Evolutionary conservation across 2,797 vertebrate species (phyloP).

Genomic region (Mormyrops attenuatus): DNA sequence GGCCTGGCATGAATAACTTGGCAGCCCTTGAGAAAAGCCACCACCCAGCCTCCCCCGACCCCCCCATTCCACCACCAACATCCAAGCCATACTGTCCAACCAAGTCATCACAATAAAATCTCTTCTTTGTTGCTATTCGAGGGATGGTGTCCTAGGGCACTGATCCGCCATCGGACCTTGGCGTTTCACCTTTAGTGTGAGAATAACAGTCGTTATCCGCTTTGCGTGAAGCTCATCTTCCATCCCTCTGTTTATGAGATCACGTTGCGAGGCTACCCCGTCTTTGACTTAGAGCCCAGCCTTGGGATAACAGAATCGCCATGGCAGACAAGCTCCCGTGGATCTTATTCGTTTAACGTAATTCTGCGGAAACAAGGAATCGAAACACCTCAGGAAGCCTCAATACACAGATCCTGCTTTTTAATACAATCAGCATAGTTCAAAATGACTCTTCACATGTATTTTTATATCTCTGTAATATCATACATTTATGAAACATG

Average conservation of each 20-base stretch:
- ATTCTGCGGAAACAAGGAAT: not conserved
- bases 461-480: not conserved
- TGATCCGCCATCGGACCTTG: not conserved
- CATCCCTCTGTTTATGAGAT: not conserved
- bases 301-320: constrained; percentile 6
- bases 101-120: not conserved
- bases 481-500: not conserved
- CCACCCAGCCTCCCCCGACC: not conserved
- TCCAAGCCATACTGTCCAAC: not conserved
- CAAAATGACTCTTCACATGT: not conserved
- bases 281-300: not conserved
- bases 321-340: not conserved
- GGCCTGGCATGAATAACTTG: constrained; percentile 2
- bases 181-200: not conserved
- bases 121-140: not conserved
- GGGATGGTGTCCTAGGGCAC: not conserved
- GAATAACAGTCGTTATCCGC: not conserved
- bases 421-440: constrained; percentile 1
- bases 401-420: not conserved
- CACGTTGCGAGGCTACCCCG: not conserved
- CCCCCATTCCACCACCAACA: not conserved
- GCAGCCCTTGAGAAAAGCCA: constrained; percentile 12
- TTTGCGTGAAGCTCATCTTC: not conserved
- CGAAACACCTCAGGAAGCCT: not conserved
- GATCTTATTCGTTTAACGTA: constrained; percentile 4